Evolutionary conservation across 64 coral and sea anemone genomes (phyloP).

Genomic region (Actinia equina): DNA sequence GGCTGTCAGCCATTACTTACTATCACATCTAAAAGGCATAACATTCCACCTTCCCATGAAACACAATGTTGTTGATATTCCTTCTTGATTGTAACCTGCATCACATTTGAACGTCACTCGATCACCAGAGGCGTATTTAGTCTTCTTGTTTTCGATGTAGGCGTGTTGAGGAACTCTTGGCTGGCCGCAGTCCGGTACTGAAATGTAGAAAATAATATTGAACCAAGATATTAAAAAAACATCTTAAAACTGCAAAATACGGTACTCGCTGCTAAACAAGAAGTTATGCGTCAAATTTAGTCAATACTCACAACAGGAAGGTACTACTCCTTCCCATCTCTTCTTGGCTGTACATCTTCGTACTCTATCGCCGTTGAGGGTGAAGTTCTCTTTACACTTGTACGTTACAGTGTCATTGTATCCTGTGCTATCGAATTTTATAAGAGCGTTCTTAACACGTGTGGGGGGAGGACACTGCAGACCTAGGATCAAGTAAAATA

Average conservation of each 20-base stretch:
- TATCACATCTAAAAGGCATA: conserved; percentile 49
- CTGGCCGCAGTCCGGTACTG: conserved; percentile 29
- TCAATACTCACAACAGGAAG: conserved; percentile 46
- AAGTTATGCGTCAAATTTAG: no score
- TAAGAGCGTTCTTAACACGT: conserved; percentile 18
- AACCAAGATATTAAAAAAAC: background rate
- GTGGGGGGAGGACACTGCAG: conserved; percentile 23
- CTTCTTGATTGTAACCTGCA: conserved; percentile 34
- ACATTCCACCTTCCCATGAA: conserved; percentile 48
- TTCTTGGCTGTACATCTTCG: conserved; percentile 55
- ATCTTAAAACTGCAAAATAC: background rate
- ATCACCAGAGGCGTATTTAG: conserved; percentile 30
- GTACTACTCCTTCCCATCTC: conserved; percentile 23
- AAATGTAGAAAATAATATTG: background rate
- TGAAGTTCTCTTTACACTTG: conserved; percentile 21
- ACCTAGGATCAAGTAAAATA: background rate
- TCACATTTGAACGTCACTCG: conserved; percentile 56
- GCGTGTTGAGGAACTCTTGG: conserved; percentile 38
- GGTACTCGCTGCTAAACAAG: no score
- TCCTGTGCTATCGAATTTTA: background rate
- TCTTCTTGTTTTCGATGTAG: conserved; percentile 28
- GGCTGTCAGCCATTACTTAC: background rate
- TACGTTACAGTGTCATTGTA: conserved; percentile 50
- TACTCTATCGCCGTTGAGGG: conserved; percentile 16
- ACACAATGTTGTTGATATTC: conserved; percentile 34